phyloP scores from a whole-genome alignment of 2,113 vertebrate species.

The Actenoides lindsayi region DNA sequence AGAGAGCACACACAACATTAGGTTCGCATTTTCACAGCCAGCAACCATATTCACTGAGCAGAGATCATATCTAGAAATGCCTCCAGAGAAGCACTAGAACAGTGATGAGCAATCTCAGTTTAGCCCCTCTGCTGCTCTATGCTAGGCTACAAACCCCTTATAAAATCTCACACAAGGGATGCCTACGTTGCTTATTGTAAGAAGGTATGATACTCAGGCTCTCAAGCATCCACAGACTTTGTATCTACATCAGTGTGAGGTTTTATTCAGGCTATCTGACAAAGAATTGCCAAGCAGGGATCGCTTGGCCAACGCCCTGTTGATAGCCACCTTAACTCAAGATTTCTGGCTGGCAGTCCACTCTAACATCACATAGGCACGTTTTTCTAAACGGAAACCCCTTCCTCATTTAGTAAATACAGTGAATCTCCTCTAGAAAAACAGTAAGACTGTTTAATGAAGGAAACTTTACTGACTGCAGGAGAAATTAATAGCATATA shows the following conservation, averaged over 20 bases:
- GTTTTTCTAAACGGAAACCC: not conserved
- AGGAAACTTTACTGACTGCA: not conserved
- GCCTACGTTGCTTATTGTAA: fast-evolving
- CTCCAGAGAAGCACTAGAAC: not conserved
- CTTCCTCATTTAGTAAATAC: not conserved
- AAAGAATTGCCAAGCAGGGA: not conserved
- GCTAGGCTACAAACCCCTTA: not conserved
- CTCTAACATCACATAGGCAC: not conserved
- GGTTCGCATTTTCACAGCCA: not conserved
- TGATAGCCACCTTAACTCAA: not conserved
- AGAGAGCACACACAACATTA: not conserved
- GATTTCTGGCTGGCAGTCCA: not conserved
- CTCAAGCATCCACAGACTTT: not conserved
- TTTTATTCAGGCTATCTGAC: not conserved
- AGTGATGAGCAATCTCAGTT: not conserved
- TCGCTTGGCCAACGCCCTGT: not conserved
- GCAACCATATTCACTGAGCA: not conserved
- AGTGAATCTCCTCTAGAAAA: not conserved
- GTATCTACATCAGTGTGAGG: not conserved
- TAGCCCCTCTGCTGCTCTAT: not conserved
- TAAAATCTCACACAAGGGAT: not conserved
- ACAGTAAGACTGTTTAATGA: not conserved
- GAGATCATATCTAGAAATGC: not conserved
- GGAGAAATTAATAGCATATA: not conserved
- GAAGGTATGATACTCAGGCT: not conserved